A percentile compares a stretch with the other conserved stretches of the same genome.
Evolutionary conservation across 2,797 vertebrate genomes (phyloP).

Genomic region (Remorina albescens): DNA sequence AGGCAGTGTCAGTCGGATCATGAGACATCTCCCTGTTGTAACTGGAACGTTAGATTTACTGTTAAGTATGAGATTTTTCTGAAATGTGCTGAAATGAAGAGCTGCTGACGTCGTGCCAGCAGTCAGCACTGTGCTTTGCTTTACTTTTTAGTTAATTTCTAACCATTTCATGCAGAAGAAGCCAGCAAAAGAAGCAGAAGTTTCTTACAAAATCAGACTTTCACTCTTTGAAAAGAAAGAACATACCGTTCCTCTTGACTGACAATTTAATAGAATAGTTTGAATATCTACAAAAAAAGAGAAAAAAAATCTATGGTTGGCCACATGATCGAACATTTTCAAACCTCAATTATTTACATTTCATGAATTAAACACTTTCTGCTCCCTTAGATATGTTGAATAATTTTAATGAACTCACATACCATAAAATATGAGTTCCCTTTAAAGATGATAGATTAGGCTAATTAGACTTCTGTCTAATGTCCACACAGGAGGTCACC

Average conservation of each 20-base stretch:
- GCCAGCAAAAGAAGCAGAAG: neutral
- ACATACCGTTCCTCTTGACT: neutral
- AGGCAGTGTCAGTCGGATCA: conserved; percentile 11
- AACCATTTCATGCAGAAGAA: neutral
- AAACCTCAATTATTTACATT: neutral
- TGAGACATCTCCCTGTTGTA: rapidly evolving
- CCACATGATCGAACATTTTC: neutral
- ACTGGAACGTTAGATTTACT: conserved; percentile 11
- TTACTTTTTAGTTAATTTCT: neutral
- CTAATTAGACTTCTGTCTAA: neutral
- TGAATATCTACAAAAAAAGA: neutral
- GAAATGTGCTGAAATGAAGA: neutral
- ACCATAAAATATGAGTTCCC: neutral
- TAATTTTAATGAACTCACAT: neutral
- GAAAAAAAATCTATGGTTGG: neutral
- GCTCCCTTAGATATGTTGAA: conserved; percentile 2
- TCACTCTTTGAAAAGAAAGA: neutral
- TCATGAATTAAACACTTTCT: neutral
- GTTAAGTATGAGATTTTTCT: neutral
- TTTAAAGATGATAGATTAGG: conserved; percentile 11
- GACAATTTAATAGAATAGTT: neutral
- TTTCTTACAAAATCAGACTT: neutral
- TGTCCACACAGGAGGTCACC: neutral
- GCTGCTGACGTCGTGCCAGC: neutral
- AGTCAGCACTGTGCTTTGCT: neutral